Percentiles rank a stretch among this genome's conserved stretches.
Conservation (phyloP, 2,797 vertebrate species). For the Discoglossus pictus region DNA sequence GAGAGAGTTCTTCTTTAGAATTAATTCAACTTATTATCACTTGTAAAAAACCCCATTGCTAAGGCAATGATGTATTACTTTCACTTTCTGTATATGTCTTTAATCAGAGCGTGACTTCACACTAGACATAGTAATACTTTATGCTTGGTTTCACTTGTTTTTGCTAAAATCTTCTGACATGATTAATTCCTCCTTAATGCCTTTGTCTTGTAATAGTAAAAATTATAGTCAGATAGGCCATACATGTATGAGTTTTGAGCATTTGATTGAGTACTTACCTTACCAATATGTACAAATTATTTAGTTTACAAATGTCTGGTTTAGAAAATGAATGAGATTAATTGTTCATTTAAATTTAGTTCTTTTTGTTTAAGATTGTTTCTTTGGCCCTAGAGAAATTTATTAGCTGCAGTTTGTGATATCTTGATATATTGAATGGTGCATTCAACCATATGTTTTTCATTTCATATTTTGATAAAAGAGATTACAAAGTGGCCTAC, state of each 20-base stretch:
- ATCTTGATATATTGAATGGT: too few species aligned
- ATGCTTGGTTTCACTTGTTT: constrained; percentile 92
- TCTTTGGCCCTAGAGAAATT: too few species aligned
- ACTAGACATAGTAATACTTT: constrained; percentile 88
- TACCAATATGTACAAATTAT: constrained; percentile 34
- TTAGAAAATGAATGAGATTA: constrained; percentile 31
- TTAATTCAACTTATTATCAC: constrained; percentile 57
- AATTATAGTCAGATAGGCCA: constrained; percentile 75
- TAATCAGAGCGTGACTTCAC: constrained; percentile 99
- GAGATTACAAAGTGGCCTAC: too few species aligned
- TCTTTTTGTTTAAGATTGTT: too few species aligned
- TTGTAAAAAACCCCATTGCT: constrained; percentile 73
- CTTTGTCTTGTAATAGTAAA: constrained; percentile 84
- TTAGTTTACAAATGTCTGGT: constrained; percentile 31
- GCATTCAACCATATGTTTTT: too few species aligned
- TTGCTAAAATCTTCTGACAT: constrained; percentile 93
- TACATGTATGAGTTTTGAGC: constrained; percentile 73
- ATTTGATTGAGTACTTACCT: constrained; percentile 49
- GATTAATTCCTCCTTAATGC: constrained; percentile 95
- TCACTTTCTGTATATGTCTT: constrained; percentile 99
- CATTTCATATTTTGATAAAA: too few species aligned
- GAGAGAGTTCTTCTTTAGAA: constrained; percentile 68
- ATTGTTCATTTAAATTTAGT: too few species aligned
- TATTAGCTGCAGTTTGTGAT: too few species aligned
- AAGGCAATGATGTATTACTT: constrained; percentile 98